Evolutionary conservation across 2,113 vertebrate species (phyloP).

Genomic region (Bagarius yarrelli): DNA sequence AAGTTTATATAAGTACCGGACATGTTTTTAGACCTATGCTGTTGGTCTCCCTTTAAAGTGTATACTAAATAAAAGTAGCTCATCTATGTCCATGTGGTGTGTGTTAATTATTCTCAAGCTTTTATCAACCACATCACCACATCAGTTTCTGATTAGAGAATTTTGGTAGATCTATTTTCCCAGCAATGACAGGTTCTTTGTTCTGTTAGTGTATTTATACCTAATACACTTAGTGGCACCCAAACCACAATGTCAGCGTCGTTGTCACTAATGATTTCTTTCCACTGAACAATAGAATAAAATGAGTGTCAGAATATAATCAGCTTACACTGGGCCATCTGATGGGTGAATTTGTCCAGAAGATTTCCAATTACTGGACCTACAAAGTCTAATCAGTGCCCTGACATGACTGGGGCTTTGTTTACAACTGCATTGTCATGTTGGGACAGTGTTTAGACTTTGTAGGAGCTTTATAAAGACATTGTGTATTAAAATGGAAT

Average conservation of each 20-base stretch:
- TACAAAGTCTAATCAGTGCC: no score
- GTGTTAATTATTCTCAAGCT: not conserved
- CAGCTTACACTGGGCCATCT: not conserved
- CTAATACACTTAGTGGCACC: not conserved
- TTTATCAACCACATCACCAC: not conserved
- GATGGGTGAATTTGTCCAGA: not conserved
- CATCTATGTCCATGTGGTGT: not conserved
- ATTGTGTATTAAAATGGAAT: no score
- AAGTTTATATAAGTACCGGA: not conserved
- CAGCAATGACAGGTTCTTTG: not conserved
- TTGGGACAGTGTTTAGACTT: no score
- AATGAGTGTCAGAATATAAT: not conserved
- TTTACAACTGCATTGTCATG: no score
- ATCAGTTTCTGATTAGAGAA: not conserved
- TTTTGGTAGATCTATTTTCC: not conserved
- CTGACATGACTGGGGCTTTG: no score
- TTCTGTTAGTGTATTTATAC: no score
- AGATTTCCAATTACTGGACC: no score
- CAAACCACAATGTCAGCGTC: not conserved
- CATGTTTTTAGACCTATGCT: not conserved
- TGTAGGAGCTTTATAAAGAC: no score
- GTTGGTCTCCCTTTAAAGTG: not conserved
- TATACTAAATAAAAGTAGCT: not conserved
- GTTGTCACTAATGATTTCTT: not conserved
- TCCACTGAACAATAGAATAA: not conserved